Percentiles rank a stretch among this genome's conserved stretches.
phyloP scores from a whole-genome alignment of 2,797 vertebrate species.

The Centropyge bicolor region DNA sequence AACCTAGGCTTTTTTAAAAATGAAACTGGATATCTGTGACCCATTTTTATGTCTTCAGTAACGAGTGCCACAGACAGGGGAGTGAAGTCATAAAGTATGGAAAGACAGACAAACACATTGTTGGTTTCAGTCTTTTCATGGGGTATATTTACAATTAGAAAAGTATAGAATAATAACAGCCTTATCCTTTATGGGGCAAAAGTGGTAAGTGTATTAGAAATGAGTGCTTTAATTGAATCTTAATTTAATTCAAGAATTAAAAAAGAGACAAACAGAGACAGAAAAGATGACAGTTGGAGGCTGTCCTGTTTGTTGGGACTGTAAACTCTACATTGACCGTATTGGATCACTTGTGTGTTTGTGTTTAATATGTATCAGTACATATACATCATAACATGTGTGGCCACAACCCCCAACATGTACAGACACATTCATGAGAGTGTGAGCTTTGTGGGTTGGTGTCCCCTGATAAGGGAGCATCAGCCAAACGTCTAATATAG shows the following conservation, averaged over 20 bases:
- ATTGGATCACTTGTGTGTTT: slow-evolving; percentile 7
- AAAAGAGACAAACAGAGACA: not conserved
- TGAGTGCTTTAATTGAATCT: not conserved
- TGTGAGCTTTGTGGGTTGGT: slow-evolving; percentile 11
- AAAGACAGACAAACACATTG: too few species aligned
- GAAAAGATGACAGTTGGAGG: not conserved
- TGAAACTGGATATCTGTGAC: not conserved
- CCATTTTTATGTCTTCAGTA: not conserved
- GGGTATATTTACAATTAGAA: not conserved
- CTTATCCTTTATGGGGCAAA: not conserved
- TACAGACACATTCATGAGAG: slow-evolving; percentile 9
- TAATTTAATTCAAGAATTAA: too few species aligned
- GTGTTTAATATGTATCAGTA: slow-evolving; percentile 6
- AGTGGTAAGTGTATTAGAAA: not conserved
- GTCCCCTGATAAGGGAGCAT: slow-evolving; percentile 55
- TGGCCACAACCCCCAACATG: not conserved
- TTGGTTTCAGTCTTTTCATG: too few species aligned
- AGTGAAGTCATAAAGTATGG: not conserved
- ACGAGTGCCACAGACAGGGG: not conserved
- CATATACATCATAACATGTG: slow-evolving; percentile 1
- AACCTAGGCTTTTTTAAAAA: not conserved
- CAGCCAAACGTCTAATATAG: slow-evolving; percentile 80
- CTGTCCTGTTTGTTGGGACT: slow-evolving; percentile 44
- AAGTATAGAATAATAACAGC: not conserved
- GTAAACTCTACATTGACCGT: slow-evolving; percentile 51